Evolutionary conservation across 2,113 vertebrate species (phyloP), one percentile per base, ranked within the genome.

Genomic region (Bungarus multicinctus): DNA sequence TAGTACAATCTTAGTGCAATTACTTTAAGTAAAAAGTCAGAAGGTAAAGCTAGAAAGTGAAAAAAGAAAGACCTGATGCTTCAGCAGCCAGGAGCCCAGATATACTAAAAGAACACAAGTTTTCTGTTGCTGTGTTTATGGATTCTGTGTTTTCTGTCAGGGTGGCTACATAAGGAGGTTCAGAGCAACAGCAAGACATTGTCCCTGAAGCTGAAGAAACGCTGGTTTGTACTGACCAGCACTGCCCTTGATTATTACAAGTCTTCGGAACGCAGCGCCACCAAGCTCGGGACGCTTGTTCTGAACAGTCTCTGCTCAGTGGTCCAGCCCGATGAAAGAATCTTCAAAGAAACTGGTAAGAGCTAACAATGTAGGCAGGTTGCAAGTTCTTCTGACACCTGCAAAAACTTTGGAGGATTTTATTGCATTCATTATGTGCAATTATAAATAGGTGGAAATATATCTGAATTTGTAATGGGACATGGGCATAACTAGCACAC

Each of bases 91-190:
- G 43, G 55, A 43, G 2, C 23, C 8, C 54, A 74, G 88, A 47
- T 93, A 85, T n/a, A 92, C 30, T 86, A 14, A 3, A 58, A 64
- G 22, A 90, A 47, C 85, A 88, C 20, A 34, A 6, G 25, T 57
- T 50, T 50, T 39, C 22, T 93, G 89, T 0, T 0, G 22, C 58
- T 89, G 89, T 47, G 0, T 91, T 50, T 39, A 10, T 5, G 74
- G 43, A 18, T 34, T 4, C 57, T 58, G 5, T 58, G 22, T 95
- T 93, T 27, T 87, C 9, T 93, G 27, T 88, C 96, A 99, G 99
- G 99, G 53, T 99, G 99, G 98, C 98, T 99, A 86, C 98, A 99
- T 39, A 99, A 99, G 93, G 98, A 99, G 95, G 98, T 99, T 95
- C 98, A 98, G 95, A 98, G 97, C 8, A 98, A 98, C 50, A 98